A percentile compares a stretch with the other conserved stretches of the same genome.
These are phyloP conservation scores for Lasaia peninsularis DNA, from an alignment of 1,140 invertebrate species.

Conservation along the genomic window DNA sequence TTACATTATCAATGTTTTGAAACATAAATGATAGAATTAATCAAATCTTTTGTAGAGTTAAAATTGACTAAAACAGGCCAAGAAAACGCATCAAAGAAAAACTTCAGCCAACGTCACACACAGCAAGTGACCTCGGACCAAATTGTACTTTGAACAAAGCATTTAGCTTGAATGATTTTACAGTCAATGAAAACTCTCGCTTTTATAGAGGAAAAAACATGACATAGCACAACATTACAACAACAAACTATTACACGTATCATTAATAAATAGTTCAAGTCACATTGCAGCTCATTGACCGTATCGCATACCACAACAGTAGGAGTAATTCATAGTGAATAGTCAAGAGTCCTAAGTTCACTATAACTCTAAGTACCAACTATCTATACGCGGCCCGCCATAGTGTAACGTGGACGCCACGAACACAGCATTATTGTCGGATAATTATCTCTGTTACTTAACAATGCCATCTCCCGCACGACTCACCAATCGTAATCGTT, in stretches of 20 bases:
- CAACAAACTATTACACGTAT: not conserved
- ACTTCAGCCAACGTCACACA: conserved; percentile 50
- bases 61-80: not conserved
- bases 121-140: conserved; percentile 57
- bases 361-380: not conserved
- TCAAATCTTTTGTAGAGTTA: no score
- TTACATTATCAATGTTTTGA: no score
- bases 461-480: not conserved
- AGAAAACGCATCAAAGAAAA: not conserved
- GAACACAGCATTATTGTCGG: conserved; percentile 52
- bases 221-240: not conserved
- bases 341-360: conserved; percentile 10
- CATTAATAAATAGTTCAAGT: not conserved
- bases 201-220: conserved; percentile 7
- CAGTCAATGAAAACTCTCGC: conserved; percentile 8
- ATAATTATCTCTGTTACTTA: not conserved
- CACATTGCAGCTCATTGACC: not conserved
- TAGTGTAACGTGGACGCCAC: conserved; percentile 69
- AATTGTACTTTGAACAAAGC: conserved; percentile 61
- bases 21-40: no score
- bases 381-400: conserved; percentile 45
- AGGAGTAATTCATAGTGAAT: not conserved
- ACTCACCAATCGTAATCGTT: not conserved
- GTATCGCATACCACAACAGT: not conserved
- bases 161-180: conserved; percentile 16